phyloP scores from a whole-genome alignment of 2,797 vertebrate genomes.

The Sebastes cheni region DNA sequence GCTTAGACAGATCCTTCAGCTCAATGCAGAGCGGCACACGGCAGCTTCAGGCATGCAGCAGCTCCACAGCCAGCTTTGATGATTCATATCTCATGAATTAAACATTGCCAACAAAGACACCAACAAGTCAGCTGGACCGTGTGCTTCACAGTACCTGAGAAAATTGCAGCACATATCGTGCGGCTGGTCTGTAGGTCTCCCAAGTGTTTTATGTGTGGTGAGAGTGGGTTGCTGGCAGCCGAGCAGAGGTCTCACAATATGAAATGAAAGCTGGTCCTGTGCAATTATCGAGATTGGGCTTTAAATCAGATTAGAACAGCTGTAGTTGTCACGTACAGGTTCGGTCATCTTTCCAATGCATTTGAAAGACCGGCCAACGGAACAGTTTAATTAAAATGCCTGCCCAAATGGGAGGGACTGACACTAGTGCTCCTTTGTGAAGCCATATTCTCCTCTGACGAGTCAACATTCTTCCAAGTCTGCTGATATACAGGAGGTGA shows the following conservation, averaged over 20 bases:
- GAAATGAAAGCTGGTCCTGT: slow-evolving; percentile 26
- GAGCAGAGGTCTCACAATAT: neutral
- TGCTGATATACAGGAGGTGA: slow-evolving; percentile 28
- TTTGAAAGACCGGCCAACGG: neutral
- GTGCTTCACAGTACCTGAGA: slow-evolving; percentile 36
- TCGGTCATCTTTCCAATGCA: slow-evolving; percentile 39
- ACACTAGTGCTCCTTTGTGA: neutral
- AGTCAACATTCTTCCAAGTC: neutral
- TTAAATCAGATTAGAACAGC: slow-evolving; percentile 45
- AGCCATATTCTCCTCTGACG: neutral
- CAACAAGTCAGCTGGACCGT: slow-evolving; percentile 51
- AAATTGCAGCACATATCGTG: slow-evolving; percentile 26
- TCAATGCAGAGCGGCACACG: slow-evolving; percentile 24
- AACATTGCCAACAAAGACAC: slow-evolving; percentile 51
- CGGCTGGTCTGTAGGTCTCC: neutral
- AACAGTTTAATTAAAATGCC: slow-evolving; percentile 50
- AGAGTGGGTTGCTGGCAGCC: slow-evolving; percentile 13
- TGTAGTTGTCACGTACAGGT: slow-evolving; percentile 13
- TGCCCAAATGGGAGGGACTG: slow-evolving; percentile 8
- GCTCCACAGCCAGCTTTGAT: slow-evolving; percentile 48
- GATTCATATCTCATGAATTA: slow-evolving; percentile 72
- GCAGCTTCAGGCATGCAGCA: slow-evolving; percentile 34
- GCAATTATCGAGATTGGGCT: slow-evolving; percentile 52
- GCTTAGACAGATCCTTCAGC: slow-evolving; percentile 35
- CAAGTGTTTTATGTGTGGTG: neutral